Conservation (phyloP, 2,113 vertebrate species). For the Caloenas nicobarica region DNA sequence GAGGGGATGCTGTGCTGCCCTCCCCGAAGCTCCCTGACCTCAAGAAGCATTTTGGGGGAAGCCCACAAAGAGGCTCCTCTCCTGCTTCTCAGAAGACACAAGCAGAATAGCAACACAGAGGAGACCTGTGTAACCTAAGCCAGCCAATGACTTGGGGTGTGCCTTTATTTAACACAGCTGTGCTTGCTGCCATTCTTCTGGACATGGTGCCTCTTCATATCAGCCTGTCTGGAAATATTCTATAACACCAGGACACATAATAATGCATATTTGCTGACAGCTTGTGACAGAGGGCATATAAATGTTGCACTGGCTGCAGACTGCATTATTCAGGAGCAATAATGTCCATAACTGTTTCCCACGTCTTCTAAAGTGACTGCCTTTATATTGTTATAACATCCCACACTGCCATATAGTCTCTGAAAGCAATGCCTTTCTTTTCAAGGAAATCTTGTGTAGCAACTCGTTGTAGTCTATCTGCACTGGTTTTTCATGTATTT, state of each 20-base stretch:
- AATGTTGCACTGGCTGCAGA: not conserved
- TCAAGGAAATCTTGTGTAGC: not conserved
- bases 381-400: not conserved
- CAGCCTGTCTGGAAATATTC: not conserved
- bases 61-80: not conserved
- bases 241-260: not conserved
- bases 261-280: not conserved
- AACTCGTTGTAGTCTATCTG: not conserved
- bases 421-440: not conserved
- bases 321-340: not conserved
- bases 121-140: not conserved
- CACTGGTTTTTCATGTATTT: not conserved
- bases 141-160: not conserved
- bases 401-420: not conserved
- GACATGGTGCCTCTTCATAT: not conserved
- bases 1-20: not conserved
- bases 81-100: not conserved
- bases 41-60: not conserved
- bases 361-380: not conserved
- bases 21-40: not conserved
- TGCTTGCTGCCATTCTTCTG: not conserved
- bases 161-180: not conserved
- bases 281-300: not conserved
- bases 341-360: not conserved
- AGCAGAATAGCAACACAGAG: not conserved